Conservation (phyloP, 2,888 invertebrate species). For the Andrena minutula region DNA sequence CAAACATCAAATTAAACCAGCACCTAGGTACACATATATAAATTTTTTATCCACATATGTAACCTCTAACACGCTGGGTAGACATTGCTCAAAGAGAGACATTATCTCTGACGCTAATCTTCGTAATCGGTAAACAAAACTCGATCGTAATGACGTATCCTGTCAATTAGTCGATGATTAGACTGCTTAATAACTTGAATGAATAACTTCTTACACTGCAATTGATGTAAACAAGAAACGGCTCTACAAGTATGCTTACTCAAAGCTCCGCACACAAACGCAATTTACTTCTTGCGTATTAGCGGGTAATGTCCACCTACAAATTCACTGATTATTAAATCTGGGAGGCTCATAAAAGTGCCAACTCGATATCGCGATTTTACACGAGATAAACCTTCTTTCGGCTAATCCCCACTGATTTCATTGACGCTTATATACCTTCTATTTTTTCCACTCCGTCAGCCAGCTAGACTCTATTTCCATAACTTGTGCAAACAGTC, state of each 20-base stretch:
- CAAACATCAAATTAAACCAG: not conserved
- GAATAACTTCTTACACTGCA: not conserved
- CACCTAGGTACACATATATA: not conserved
- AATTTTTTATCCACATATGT: not conserved
- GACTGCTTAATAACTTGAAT: not conserved
- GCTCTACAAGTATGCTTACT: no score
- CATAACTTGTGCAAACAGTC: not conserved
- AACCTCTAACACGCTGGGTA: not conserved
- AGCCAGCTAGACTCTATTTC: not conserved
- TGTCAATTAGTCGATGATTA: not conserved
- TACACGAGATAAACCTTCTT: not conserved
- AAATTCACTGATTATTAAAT: not conserved
- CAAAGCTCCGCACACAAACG: not conserved
- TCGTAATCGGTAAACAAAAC: not conserved
- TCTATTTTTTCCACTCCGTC: not conserved
- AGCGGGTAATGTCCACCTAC: not conserved
- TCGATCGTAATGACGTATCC: not conserved
- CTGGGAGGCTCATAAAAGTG: no score
- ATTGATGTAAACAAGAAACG: not conserved
- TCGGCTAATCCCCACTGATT: not conserved
- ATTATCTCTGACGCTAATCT: not conserved
- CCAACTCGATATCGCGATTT: not conserved
- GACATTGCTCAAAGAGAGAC: not conserved
- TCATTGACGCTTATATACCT: not conserved
- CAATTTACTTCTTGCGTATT: not conserved